Base-by-base conservation (phyloP, 2,113 vertebrate species). In the Albula goreensis region DNA sequence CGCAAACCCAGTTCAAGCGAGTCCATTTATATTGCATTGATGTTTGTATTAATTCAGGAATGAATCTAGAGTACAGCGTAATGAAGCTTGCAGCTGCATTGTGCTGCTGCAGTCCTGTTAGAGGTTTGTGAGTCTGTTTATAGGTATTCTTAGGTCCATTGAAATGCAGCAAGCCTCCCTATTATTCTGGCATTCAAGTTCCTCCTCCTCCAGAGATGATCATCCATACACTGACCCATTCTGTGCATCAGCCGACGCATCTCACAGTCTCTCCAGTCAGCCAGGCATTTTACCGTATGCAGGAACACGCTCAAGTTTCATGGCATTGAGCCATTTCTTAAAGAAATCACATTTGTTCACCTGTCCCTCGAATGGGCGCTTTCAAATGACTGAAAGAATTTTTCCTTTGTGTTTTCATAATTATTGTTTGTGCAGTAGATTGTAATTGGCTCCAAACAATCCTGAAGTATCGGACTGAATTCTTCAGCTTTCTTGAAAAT, bases 21-120 rank as follows among this genome's bases (percentile, higher is more conserved):
- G 88, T 92, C 90, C 87, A 81, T 91, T 92, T 89, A 85, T 60
- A 78, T 63, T 91, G 77, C 89, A 91, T 93, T 90, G 92, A 89
- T 90, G 88, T 92, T 92, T 92, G 86, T 78, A 88, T 90, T 90
- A 89, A 91, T 90, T 90, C 87, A 87, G 89, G 90, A 81, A 60
- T 87, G 51, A 87, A 86, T 86, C 53, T 89, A 87, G 77, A 89
- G 89, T 88, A 90, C 86, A 41, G 31, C 1, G 31, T 41, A 41
- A 41, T 41, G 31, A 41, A 41, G 31, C 31, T 41, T 85, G 53
- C 85, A 63, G 52, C 70, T 81, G 63, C 25, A 50, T 66, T 15
- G 57, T 78, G 80, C 50, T 83, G 56, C 49, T 10, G 56, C 50
- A 87, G 25, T 85, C 80, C 66, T 56, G 66, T 50, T 53, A 25